phyloP scores from a whole-genome alignment of 2,113 vertebrate species.

The Calidris pygmaea region DNA sequence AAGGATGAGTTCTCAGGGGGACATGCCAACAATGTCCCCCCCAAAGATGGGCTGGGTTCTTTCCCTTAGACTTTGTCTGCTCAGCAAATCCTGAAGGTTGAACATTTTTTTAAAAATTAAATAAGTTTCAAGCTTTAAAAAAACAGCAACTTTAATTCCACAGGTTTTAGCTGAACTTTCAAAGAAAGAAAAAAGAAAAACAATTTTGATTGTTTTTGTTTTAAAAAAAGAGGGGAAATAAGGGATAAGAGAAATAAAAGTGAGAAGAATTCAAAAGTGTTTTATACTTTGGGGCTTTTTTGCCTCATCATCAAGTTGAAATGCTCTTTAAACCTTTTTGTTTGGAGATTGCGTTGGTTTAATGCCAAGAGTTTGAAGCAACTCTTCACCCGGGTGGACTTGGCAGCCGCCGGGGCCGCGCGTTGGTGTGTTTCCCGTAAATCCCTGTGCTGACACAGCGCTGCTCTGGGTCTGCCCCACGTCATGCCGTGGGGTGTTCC shows the following conservation, averaged over 20 bases:
- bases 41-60: not conserved
- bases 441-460: not conserved
- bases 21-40: too few relatives aligned
- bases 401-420: not conserved
- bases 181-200: not conserved
- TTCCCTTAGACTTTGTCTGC: too few relatives aligned
- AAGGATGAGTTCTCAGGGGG: too few relatives aligned
- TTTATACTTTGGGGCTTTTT: too few relatives aligned
- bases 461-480: too few relatives aligned
- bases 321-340: not conserved
- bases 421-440: not conserved
- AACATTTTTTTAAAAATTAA: not conserved
- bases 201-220: not conserved
- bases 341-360: not conserved
- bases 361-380: too few relatives aligned
- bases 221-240: not conserved
- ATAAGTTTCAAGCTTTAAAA: not conserved
- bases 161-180: not conserved
- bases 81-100: not conserved
- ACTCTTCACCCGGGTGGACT: not conserved
- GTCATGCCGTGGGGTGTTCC: too few relatives aligned
- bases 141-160: accelerated
- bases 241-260: not conserved
- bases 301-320: not conserved
- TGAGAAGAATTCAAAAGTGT: not conserved